phyloP scores from a whole-genome alignment of 2,888 invertebrate species.

The Ophion obscuratus region DNA sequence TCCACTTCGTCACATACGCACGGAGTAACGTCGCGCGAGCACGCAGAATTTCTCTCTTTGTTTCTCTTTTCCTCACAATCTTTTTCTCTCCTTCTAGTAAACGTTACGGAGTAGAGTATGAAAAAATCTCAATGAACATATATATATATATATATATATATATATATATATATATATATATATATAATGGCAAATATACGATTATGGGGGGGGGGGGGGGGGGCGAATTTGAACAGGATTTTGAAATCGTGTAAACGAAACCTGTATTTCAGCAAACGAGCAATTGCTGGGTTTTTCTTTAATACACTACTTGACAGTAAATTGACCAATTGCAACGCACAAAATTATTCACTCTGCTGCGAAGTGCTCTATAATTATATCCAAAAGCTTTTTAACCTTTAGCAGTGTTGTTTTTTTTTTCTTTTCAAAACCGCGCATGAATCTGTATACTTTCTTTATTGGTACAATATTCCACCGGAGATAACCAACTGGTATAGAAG shows the following conservation, averaged over 20 bases:
- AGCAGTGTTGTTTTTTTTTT: neutral
- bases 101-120: neutral
- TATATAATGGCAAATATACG: neutral
- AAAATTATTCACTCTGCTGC: neutral
- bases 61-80: neutral
- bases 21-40: neutral
- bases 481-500: neutral
- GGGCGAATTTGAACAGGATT: neutral
- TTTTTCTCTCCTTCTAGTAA: neutral
- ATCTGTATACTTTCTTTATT: neutral
- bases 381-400: constrained; percentile 3
- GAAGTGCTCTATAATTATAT: neutral
- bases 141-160: neutral
- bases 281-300: neutral
- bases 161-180: neutral
- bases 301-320: neutral
- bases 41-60: neutral
- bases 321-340: neutral
- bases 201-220: neutral
- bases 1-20: neutral
- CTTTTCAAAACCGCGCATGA: neutral
- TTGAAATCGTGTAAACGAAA: neutral
- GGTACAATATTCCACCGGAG: neutral
- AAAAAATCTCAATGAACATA: neutral
- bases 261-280: neutral